Conservation (phyloP, 2,797 vertebrate species). For the Tympanoctomys barrerae region DNA sequence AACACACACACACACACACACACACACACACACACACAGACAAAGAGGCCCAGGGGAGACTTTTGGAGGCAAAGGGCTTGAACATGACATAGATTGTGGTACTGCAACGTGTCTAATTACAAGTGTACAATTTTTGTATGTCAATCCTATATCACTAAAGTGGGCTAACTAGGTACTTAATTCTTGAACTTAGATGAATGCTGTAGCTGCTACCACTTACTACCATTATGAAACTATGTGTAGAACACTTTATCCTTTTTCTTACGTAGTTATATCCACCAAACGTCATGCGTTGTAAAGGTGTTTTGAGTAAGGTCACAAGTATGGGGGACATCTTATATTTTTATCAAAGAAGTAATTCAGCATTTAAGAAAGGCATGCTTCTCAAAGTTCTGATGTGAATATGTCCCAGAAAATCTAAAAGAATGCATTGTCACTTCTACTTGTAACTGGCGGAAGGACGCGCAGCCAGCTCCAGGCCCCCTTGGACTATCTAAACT, state of each 20-base stretch:
- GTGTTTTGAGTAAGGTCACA: background rate
- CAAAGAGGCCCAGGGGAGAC: background rate
- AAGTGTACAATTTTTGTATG: background rate
- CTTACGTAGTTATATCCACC: background rate
- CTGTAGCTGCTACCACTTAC: background rate
- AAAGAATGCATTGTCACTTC: background rate
- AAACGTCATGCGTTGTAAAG: background rate
- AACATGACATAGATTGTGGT: background rate
- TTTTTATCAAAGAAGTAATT: conserved; percentile 32
- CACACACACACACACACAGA: background rate
- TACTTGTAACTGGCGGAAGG: background rate
- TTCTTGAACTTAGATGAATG: conserved; percentile 21
- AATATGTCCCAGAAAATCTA: background rate
- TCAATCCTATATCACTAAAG: background rate
- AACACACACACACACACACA: too few relatives aligned
- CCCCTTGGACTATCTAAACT: background rate
- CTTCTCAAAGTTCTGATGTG: background rate
- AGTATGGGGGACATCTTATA: background rate
- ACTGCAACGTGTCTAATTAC: background rate
- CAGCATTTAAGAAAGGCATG: background rate
- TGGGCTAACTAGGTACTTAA: background rate
- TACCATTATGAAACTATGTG: background rate
- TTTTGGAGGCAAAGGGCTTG: background rate
- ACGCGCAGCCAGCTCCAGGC: background rate
- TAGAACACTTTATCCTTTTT: background rate